phyloP scores from a whole-genome alignment of 2,113 vertebrate species.

The Xyrauchen texanus region DNA sequence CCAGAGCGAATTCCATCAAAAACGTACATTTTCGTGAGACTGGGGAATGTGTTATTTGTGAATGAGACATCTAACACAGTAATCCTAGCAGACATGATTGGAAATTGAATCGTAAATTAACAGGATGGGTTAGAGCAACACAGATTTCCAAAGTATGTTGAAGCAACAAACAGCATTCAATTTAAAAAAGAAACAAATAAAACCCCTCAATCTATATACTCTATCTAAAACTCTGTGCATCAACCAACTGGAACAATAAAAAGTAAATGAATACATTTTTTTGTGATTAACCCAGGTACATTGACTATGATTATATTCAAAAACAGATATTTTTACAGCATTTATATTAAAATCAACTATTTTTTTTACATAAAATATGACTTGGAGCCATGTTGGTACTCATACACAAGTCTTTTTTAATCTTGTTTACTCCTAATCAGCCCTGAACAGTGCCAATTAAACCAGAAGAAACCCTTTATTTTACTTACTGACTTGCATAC shows the following conservation, averaged over 20 bases:
- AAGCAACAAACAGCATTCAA: background rate
- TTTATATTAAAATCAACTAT: too few species aligned
- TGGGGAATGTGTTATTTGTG: conserved; percentile 8
- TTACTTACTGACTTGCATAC: too few species aligned
- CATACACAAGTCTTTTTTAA: too few species aligned
- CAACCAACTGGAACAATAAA: background rate
- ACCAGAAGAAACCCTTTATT: too few species aligned
- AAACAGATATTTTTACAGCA: too few species aligned
- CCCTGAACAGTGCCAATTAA: too few species aligned
- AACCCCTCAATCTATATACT: background rate
- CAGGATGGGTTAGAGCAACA: conserved; percentile 5
- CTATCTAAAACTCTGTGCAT: background rate
- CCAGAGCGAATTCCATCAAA: conserved; percentile 43
- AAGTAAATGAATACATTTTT: too few species aligned
- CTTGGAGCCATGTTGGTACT: too few species aligned
- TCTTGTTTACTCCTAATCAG: too few species aligned
- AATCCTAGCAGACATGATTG: conserved; percentile 37
- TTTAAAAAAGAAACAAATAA: background rate
- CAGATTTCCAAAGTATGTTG: conserved; percentile 22
- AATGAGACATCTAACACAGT: conserved; percentile 29
- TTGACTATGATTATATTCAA: too few species aligned
- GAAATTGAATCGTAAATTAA: conserved; percentile 44
- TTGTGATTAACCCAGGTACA: too few species aligned
- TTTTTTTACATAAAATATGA: too few species aligned
- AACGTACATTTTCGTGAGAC: conserved; percentile 36